phyloP scores from a whole-genome alignment of 2,113 vertebrate species.

The Apteryx owenii region DNA sequence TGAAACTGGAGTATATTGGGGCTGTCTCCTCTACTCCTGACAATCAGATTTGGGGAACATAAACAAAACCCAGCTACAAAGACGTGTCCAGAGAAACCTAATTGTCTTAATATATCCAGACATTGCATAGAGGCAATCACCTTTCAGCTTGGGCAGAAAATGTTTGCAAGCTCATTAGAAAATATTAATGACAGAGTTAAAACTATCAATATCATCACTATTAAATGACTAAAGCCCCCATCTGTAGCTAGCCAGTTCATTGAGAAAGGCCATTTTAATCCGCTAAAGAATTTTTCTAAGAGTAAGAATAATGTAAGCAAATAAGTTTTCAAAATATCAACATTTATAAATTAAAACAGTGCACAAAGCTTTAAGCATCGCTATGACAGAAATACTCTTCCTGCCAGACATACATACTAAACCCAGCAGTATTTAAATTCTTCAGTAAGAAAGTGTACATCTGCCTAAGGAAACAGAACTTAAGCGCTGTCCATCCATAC shows the following conservation, averaged over 20 bases:
- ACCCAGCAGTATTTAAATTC: neutral
- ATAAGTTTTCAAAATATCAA: neutral
- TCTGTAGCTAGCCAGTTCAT: neutral
- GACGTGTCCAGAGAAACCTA: neutral
- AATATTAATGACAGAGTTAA: neutral
- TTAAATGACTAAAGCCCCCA: neutral
- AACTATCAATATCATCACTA: neutral
- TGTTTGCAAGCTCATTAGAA: neutral
- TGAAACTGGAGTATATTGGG: neutral
- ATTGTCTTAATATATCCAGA: neutral
- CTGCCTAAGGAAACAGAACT: neutral
- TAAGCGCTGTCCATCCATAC: neutral
- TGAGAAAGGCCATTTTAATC: neutral
- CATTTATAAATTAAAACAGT: neutral
- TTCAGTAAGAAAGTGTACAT: neutral
- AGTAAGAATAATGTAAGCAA: neutral
- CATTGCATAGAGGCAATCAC: neutral
- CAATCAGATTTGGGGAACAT: neutral
- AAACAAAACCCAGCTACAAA: neutral
- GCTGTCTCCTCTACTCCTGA: neutral
- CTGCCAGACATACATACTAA: neutral
- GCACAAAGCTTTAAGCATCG: neutral
- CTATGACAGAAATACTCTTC: neutral
- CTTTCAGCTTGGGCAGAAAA: neutral
- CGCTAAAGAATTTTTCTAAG: neutral